Percentiles rank a stretch among this genome's conserved stretches.
phyloP scores from a whole-genome alignment of 2,888 invertebrate species.

The Lepeophtheirus nordmannii region DNA sequence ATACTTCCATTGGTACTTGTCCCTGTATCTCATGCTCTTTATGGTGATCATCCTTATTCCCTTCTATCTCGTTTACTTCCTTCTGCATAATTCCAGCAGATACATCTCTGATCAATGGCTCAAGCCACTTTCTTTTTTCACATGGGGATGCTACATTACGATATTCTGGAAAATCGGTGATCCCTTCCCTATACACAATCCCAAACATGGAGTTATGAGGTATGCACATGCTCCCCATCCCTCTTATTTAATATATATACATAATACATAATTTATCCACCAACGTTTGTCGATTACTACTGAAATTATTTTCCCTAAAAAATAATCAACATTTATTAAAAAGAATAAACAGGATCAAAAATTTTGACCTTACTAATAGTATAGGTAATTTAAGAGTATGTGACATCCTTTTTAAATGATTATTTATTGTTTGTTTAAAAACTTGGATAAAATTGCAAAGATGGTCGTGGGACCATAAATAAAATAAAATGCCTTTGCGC shows the following conservation, averaged over 20 bases:
- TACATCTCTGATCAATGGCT: slow-evolving; percentile 12
- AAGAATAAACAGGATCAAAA: no score
- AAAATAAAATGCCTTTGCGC: no score
- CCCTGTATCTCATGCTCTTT: slow-evolving; percentile 72
- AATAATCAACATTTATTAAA: no score
- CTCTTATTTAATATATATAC: not conserved
- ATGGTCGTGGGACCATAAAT: no score
- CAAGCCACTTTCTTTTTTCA: slow-evolving; percentile 57
- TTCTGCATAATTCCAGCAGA: slow-evolving; percentile 62
- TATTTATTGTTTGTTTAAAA: no score
- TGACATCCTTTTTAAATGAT: no score
- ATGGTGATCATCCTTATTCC: slow-evolving; percentile 92
- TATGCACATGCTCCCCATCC: not conserved
- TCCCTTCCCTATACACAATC: slow-evolving; percentile 90
- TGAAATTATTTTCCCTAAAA: no score
- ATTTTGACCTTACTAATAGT: no score
- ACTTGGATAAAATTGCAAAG: no score
- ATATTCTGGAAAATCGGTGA: slow-evolving; percentile 98
- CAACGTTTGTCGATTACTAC: no score
- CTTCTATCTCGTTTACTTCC: slow-evolving; percentile 87
- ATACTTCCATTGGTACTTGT: slow-evolving; percentile 87
- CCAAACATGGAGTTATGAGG: slow-evolving; percentile 69
- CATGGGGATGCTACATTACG: slow-evolving; percentile 81
- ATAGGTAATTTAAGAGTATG: no score
- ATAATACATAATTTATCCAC: no score